Evolutionary conservation across 2,888 invertebrate genomes (phyloP).

Genomic region (Trilocha varians): DNA sequence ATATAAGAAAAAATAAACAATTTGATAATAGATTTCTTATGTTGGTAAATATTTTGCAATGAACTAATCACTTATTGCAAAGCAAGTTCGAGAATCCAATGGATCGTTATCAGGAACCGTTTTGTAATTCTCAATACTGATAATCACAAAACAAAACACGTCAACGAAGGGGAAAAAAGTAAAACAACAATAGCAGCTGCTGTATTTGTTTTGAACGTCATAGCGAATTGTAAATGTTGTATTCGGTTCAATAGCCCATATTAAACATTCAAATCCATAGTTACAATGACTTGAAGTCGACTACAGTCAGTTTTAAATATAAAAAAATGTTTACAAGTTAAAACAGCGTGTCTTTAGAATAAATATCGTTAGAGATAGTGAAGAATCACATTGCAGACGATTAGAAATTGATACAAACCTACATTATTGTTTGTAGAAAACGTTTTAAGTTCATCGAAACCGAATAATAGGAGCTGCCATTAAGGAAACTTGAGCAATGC

Average conservation of each 20-base stretch:
- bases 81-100: too few relatives aligned
- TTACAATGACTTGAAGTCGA: too few relatives aligned
- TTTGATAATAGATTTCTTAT: too few relatives aligned
- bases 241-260: conserved; percentile 32
- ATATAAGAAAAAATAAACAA: too few relatives aligned
- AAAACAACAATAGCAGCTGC: conserved; percentile 7
- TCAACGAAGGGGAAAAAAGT: too few relatives aligned
- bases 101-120: neutral
- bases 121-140: neutral
- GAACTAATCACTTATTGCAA: too few relatives aligned
- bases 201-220: conserved; percentile 22
- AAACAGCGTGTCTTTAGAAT: too few relatives aligned
- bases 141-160: neutral
- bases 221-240: conserved; percentile 24
- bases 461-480: conserved; percentile 24
- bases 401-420: neutral
- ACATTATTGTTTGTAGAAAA: neutral
- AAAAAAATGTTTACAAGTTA: too few relatives aligned
- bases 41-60: too few relatives aligned
- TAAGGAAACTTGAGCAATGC: conserved; percentile 32
- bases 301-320: too few relatives aligned
- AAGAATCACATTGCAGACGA: neutral
- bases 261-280: conserved; percentile 30
- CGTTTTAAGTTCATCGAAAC: conserved; percentile 13
- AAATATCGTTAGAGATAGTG: too few relatives aligned